Percentiles rank a stretch among this genome's conserved stretches.
These are phyloP conservation scores for Synergus umbraculus DNA, from an alignment of 2,888 invertebrate species.

Conservation along the genomic window DNA sequence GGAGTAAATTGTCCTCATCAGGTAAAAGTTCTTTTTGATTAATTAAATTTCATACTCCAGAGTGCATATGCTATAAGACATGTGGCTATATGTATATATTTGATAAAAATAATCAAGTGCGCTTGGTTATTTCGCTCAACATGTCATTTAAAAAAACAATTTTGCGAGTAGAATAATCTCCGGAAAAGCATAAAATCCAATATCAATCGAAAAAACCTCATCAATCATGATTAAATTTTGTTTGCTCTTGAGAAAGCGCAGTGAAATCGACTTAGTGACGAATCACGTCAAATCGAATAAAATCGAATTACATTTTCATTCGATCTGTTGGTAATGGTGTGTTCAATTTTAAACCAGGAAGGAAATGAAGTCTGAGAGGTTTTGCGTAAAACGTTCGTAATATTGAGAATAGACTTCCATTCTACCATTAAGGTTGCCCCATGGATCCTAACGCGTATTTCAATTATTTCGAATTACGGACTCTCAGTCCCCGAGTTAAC, in stretches of 20 bases:
- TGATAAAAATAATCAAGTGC: not conserved
- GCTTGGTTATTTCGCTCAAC: not conserved
- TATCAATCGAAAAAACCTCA: not conserved
- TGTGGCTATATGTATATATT: too few species aligned
- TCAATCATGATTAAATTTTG: not conserved
- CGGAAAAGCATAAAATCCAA: not conserved
- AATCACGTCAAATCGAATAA: not conserved
- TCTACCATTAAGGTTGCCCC: not conserved
- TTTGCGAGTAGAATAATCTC: not conserved
- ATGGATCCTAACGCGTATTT: not conserved
- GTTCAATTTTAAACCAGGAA: not conserved
- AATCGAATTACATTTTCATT: not conserved
- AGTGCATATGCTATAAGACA: too few species aligned
- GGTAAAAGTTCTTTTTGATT: too few species aligned
- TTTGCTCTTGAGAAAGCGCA: not conserved
- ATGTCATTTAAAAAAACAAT: not conserved
- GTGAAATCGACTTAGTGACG: not conserved
- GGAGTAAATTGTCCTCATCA: too few species aligned
- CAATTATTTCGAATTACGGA: not conserved
- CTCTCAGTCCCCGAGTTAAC: not conserved
- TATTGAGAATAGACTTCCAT: not conserved
- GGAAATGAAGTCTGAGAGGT: not conserved
- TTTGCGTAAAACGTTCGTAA: not conserved
- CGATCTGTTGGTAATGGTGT: slow-evolving; percentile 3
- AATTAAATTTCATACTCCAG: too few species aligned